Base-by-base conservation (phyloP, 2,797 vertebrate genomes). In the Microhierax caerulescens region DNA sequence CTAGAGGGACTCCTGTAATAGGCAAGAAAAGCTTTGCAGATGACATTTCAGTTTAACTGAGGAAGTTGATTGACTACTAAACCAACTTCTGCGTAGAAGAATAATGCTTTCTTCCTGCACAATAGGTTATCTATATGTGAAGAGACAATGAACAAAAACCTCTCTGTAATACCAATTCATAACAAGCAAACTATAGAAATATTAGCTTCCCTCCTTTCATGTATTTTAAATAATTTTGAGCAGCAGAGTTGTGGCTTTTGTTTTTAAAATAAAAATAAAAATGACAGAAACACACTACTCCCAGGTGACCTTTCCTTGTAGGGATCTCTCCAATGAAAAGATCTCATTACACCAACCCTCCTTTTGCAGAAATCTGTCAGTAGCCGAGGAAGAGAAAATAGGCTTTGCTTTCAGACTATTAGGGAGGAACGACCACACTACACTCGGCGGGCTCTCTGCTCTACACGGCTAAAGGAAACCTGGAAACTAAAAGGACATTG, bases 41-140 rank as follows among this genome's bases (percentile, higher is more conserved):
- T 98, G 98, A 98, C 98, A 98, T 98, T 98, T 98, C 98, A 98
- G 98, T 98, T 97, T 98, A 98, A 98, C 97, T 95, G 95, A 98
- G 97, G 82, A 96, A 97, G 96, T 18, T 98, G 98, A 98, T 48
- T 97, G 98, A 98, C 97, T 98, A 97, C 96, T 97, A 91, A 97
- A 98, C 95, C 95, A 93, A 97, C 95, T 96, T 97, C 96, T 97
- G 97, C 97, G 98, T 97, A 96, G 97, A 98, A 98, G 96, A 97
- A 94, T 96, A 96, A 96, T 97, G 97, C 95, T 97, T 97, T 97
- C 93, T 94, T 97, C 90, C 94, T 97, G 96, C 90, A 97, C 96
- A 97, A 97, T 97, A 96, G 97, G 95, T 97, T 97, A 97, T 96
- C 98, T 98, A 95, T 97, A 97, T 57, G 82, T 91, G 95, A 96